Evolutionary conservation across 2,797 vertebrate genomes (phyloP).

Genomic region (Manis crassicaudata): DNA sequence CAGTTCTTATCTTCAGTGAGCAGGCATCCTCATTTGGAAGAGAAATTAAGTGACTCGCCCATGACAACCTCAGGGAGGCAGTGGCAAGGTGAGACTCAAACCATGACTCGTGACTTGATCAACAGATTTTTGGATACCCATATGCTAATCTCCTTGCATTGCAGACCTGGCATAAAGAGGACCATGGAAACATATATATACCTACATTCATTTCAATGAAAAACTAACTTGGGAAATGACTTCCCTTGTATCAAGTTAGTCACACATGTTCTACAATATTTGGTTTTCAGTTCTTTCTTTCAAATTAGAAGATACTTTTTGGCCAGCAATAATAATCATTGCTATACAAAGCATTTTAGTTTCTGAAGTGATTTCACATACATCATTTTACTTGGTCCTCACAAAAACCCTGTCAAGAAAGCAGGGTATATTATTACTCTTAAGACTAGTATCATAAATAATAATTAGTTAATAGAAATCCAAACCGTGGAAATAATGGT

Average conservation of each 20-base stretch:
- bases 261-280: not conserved
- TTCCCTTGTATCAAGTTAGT: constrained; percentile 1
- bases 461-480: not conserved
- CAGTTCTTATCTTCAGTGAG: not conserved
- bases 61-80: not conserved
- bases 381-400: constrained; percentile 28
- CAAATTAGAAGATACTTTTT: not conserved
- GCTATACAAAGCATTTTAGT: constrained; percentile 22
- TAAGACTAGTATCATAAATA: constrained; percentile 48
- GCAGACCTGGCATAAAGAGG: not conserved
- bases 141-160: not conserved
- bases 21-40: not conserved
- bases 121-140: not conserved
- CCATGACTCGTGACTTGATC: not conserved
- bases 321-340: constrained; percentile 46
- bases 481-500: not conserved
- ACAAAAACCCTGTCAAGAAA: constrained; percentile 45
- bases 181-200: not conserved
- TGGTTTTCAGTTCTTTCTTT: not conserved
- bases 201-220: not conserved
- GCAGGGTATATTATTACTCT: not conserved
- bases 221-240: constrained; percentile 27
- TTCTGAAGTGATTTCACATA: constrained; percentile 56
- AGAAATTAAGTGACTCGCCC: not conserved
- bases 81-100: not conserved